Base-by-base conservation (phyloP, 2,113 vertebrate genomes). In the Epinephelus cyanopodus region DNA sequence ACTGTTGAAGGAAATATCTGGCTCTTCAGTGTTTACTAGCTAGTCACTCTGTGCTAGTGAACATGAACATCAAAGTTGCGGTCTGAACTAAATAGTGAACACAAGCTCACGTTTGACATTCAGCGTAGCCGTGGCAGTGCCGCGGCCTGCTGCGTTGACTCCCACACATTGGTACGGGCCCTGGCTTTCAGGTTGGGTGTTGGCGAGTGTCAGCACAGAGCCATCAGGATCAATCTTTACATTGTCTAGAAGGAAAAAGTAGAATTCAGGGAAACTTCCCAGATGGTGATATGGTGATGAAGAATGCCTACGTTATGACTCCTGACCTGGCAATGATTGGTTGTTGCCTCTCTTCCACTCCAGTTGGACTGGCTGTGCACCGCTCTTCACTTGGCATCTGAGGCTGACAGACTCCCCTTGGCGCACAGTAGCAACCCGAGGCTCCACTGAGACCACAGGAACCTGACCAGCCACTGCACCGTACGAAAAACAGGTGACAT, bases 101-200 rank as follows among this genome's bases (percentile, higher is more conserved):
- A 58, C 12, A 25, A 18, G 78, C 95, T 94, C 89, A 99, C 98
- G 93, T 72, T 96, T 96, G 77, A 99, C 96, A 3, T 93, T 93
- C 3, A 99, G 95, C 45, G 90, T 94, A 72, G 96, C 96, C 0
- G 93, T 93, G 2, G 94, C 96, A 54, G 94, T 90, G 68, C 86
- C 91, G 0, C 95, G 93, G 0, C 98, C 98, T 0, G 94, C 96
- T 61, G 92, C 83, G 8, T 95, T 97, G 85, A 93, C 85, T 8
- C 96, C 98, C 80, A 97, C 80, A 0, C 98, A 99, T 85, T 95
- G 97, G 89, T 98, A 99, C 52, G 96, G 82, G 0, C 98, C 98
- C 0, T 97, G 97, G 95, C 99, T 98, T 79, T 83, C 87, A 56
- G 92, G 94, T 0, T 92, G 93, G 60, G 94, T 87, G 0, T 88